Conservation (phyloP, 2,888 invertebrate species). For the Tethea ocularis region DNA sequence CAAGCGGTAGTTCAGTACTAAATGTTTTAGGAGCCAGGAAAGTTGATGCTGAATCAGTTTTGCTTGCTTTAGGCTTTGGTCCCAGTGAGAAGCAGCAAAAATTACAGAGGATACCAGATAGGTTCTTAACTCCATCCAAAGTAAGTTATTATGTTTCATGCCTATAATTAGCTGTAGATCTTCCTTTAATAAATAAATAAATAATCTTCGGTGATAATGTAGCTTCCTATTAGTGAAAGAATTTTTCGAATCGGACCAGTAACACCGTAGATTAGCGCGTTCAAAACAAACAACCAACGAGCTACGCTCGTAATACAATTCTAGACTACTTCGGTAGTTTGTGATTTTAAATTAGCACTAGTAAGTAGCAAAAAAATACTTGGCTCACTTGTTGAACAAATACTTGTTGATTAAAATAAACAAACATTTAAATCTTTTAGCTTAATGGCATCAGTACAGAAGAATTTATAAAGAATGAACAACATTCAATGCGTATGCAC, state of each 20-base stretch:
- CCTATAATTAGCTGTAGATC: too few species aligned
- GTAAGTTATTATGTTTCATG: slow-evolving; percentile 60
- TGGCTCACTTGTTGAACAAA: too few species aligned
- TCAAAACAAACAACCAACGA: too few species aligned
- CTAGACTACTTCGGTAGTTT: too few species aligned
- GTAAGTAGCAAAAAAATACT: too few species aligned
- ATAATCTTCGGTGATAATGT: too few species aligned
- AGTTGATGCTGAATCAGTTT: slow-evolving; percentile 94
- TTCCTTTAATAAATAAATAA: too few species aligned
- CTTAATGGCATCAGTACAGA: slow-evolving; percentile 90
- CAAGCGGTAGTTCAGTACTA: slow-evolving; percentile 90
- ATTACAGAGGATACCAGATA: slow-evolving; percentile 90
- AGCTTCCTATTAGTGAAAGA: too few species aligned
- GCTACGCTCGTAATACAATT: too few species aligned
- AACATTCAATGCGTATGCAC: slow-evolving; percentile 88
- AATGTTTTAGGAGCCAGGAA: slow-evolving; percentile 92
- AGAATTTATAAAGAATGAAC: slow-evolving; percentile 89
- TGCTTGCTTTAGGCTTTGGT: slow-evolving; percentile 92
- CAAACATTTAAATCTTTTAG: slow-evolving; percentile 51
- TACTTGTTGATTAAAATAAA: not conserved
- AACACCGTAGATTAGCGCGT: too few species aligned
- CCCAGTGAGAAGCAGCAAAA: slow-evolving; percentile 87
- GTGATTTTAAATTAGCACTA: too few species aligned
- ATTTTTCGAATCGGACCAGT: too few species aligned
- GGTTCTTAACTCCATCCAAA: slow-evolving; percentile 92